These are phyloP conservation scores for Rhinophrynus dorsalis DNA, from an alignment of 2,797 vertebrate species.

Conservation along the genomic window DNA sequence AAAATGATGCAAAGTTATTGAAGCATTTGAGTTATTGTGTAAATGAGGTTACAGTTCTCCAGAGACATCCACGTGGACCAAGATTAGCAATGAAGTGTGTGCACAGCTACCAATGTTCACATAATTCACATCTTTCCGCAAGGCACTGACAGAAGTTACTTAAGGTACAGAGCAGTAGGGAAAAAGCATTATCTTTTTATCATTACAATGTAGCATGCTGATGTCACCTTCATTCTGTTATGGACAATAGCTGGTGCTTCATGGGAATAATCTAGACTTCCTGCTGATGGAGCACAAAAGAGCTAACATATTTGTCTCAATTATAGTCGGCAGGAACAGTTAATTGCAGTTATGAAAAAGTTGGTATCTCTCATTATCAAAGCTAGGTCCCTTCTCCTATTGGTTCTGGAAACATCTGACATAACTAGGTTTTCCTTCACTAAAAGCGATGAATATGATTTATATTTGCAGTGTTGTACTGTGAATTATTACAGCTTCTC, in stretches of 20 bases:
- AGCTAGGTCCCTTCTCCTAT: neutral
- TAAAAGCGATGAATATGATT: neutral
- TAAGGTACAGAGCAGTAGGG: no score
- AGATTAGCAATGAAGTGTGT: neutral
- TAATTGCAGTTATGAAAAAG: constrained; percentile 7
- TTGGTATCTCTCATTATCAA: neutral
- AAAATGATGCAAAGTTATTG: neutral
- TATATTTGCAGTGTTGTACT: no score
- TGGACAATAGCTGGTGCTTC: neutral
- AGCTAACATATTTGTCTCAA: neutral
- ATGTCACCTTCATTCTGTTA: neutral
- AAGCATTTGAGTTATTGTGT: constrained; percentile 3
- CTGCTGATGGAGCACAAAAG: constrained; percentile 1
- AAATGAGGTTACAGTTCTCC: constrained; percentile 6
- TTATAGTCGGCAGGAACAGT: neutral
- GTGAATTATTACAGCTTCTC: no score
- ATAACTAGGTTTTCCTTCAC: neutral
- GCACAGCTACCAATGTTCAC: no score
- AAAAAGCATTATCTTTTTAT: neutral
- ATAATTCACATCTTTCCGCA: no score
- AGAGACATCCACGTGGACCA: neutral
- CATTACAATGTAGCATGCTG: neutral
- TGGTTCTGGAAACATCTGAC: neutral
- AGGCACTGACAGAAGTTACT: no score
- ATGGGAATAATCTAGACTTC: neutral